Evolutionary conservation across 2,113 vertebrate genomes (phyloP).

Genomic region (Eurypyga helias): DNA sequence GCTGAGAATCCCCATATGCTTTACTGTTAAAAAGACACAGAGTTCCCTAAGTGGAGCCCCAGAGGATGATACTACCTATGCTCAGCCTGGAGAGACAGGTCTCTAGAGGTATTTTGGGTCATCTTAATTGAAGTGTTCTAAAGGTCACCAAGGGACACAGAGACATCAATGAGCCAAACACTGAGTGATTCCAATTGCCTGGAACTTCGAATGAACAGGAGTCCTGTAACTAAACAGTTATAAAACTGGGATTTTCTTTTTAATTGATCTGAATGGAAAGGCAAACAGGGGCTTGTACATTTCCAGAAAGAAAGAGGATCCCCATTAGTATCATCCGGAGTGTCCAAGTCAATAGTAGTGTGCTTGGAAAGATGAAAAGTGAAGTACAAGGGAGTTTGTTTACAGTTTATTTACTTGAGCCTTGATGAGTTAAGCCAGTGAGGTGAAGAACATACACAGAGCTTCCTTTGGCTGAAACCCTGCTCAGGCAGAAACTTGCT

Average conservation of each 20-base stretch:
- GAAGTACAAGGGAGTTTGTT: background rate
- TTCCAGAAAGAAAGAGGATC: background rate
- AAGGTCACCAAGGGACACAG: background rate
- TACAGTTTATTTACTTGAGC: background rate
- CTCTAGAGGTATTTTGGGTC: background rate
- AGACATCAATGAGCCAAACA: background rate
- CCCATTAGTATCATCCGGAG: background rate
- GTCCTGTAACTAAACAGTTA: background rate
- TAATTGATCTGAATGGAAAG: background rate
- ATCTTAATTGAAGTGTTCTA: background rate
- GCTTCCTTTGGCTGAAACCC: constrained; percentile 9
- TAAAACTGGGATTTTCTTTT: background rate
- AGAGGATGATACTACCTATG: background rate
- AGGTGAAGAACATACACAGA: background rate
- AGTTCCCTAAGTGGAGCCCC: background rate
- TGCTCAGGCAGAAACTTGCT: constrained; percentile 9
- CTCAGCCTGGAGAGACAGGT: background rate
- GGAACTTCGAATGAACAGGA: background rate
- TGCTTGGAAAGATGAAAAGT: background rate
- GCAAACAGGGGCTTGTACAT: background rate
- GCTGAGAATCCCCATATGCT: background rate
- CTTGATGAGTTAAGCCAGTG: background rate
- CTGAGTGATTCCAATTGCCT: background rate
- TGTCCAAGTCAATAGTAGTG: background rate
- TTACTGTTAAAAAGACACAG: background rate